phyloP scores from a whole-genome alignment of 2,113 vertebrate genomes.

The Sitta europaea region DNA sequence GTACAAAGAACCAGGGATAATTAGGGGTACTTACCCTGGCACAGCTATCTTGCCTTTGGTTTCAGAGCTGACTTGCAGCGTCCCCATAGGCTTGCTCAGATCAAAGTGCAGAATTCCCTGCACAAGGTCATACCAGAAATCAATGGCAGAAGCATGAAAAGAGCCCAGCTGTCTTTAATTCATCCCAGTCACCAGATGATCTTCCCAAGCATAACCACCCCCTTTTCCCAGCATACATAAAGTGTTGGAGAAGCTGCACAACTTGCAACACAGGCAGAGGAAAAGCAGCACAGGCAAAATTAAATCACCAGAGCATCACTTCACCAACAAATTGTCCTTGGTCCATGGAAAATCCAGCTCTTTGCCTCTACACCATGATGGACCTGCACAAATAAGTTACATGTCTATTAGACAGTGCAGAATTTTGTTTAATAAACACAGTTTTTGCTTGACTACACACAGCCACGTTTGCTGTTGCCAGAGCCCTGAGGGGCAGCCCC shows the following conservation, averaged over 20 bases:
- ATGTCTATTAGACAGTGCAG: background rate
- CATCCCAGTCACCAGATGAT: background rate
- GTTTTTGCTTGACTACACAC: background rate
- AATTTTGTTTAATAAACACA: background rate
- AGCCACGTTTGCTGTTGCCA: fast-evolving
- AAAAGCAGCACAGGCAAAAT: background rate
- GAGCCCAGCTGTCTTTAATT: background rate
- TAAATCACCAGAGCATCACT: background rate
- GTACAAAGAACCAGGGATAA: background rate
- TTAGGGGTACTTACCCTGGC: background rate
- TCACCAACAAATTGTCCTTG: background rate
- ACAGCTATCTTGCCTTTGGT: background rate
- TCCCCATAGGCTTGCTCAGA: background rate
- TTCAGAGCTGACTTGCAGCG: background rate
- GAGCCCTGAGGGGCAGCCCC: background rate
- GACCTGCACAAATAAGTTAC: background rate
- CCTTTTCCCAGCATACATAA: background rate
- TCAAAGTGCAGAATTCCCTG: background rate
- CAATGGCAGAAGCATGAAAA: background rate
- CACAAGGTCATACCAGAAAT: background rate
- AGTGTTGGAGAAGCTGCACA: background rate
- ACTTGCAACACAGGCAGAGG: background rate
- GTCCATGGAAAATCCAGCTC: background rate
- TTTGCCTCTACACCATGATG: background rate
- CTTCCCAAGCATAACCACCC: background rate